Base-by-base conservation (phyloP, 2,888 invertebrate genomes). In the Drosophila prostipennis region DNA sequence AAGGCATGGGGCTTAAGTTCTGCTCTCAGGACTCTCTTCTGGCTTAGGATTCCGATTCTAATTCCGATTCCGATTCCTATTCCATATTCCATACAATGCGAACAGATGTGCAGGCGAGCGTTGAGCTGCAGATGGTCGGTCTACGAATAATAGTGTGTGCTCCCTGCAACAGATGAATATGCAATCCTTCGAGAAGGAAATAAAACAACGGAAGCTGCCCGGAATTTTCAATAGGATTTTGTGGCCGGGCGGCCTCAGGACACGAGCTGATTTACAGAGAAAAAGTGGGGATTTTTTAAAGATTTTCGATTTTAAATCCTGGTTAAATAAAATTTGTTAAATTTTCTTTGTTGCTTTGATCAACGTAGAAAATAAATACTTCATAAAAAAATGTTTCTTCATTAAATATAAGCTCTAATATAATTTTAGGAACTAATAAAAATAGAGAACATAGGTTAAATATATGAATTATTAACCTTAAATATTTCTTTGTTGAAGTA, bases 141-240 rank as follows among this genome's bases (percentile, higher is more conserved):
- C 32, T 14, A 29, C 56, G 49, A 58, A 39, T 46, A 26, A 39
- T 29, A 32, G 40, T 19, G 32, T 8, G 19, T 42, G 37, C 34
- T 34, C 34, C 40, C 53, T 60, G 34, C 75, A 75, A 61, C 68
- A 78, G 64, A 78, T 77, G 63, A 63, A 65, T 63, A 63, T 63
- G 61, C 61, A 63, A 65, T 65, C 39, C 52, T 59, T 36, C 51
- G 42, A 45, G 70, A 73, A 71, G 63, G 74, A 79, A 86, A 79
- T 78, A 80, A 84, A 89, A 79, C 77, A 77, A 65, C 71, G 65
- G 71, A 78, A 78, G 85, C 77, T 45, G 51, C 49, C 16, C 65
- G 68, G 68, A 73, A 69, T 63, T 69, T 80, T 76, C 78, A 90
- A 89, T 82, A 75, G 74, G 80, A 88, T 88, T 88, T 84, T 72